A percentile compares a stretch with the other conserved stretches of the same genome.
phyloP scores from a whole-genome alignment of 2,113 vertebrate genomes.

The Oreocharis arfaki region DNA sequence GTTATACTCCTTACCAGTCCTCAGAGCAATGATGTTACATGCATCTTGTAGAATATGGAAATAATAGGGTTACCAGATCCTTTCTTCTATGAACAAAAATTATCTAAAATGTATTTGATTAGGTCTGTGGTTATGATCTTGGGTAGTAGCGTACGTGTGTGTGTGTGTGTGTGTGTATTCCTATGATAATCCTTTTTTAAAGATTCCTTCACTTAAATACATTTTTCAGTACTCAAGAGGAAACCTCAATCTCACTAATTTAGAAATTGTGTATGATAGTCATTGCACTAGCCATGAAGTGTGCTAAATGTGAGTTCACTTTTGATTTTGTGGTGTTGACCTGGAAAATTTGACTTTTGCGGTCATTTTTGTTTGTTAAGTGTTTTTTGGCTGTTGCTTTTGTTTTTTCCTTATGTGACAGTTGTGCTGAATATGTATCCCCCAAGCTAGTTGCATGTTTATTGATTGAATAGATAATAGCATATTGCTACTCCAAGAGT shows the following conservation, averaged over 20 bases:
- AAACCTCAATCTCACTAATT: background rate
- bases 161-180: background rate
- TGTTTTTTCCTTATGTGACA: background rate
- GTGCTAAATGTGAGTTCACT: background rate
- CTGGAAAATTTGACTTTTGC: background rate
- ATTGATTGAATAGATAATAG: background rate
- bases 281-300: background rate
- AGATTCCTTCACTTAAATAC: background rate
- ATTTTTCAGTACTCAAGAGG: background rate
- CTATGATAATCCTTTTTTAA: background rate
- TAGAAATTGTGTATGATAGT: background rate
- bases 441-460: background rate
- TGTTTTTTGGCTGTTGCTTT: background rate
- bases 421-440: background rate
- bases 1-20: background rate
- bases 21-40: background rate
- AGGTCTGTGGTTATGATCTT: background rate
- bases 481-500: background rate
- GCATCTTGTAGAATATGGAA: background rate
- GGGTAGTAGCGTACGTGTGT: background rate
- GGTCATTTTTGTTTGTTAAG: background rate
- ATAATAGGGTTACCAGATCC: background rate
- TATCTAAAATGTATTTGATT: background rate
- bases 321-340: background rate
- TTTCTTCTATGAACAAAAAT: background rate